These are phyloP conservation scores for Aselliscus stoliczkanus DNA, from an alignment of 2,797 vertebrate genomes.

Conservation along the genomic window DNA sequence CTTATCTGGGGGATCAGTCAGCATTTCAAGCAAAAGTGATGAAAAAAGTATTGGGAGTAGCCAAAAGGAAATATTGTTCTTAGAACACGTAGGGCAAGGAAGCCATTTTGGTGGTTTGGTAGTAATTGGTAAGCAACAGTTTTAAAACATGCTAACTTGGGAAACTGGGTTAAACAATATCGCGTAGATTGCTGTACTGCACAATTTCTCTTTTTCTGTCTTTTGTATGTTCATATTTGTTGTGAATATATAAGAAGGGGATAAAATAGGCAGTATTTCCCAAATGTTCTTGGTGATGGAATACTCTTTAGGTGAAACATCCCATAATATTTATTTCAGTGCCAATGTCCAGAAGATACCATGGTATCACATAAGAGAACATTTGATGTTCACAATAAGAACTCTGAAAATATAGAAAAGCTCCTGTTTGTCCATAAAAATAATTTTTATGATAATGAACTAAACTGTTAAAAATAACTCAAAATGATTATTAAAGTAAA, in stretches of 20 bases:
- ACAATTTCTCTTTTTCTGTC: not conserved
- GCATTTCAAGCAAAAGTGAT: not conserved
- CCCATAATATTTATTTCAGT: not conserved
- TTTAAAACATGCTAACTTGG: not conserved
- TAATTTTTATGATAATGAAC: not conserved
- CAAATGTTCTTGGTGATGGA: not conserved
- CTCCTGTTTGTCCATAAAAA: conserved; percentile 3
- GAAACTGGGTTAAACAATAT: not conserved
- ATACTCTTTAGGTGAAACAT: conserved; percentile 1
- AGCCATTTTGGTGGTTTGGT: not conserved
- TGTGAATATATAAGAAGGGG: not conserved
- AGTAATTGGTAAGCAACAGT: not conserved
- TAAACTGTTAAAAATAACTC: not conserved
- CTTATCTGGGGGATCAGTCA: not conserved
- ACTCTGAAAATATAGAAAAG: not conserved
- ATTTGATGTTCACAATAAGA: not conserved
- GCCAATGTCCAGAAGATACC: not conserved
- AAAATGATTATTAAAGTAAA: not conserved
- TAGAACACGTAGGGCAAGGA: not conserved
- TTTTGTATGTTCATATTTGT: not conserved
- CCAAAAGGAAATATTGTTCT: not conserved
- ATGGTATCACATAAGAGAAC: conserved; percentile 4
- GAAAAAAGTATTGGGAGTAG: not conserved
- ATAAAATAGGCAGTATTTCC: not conserved
- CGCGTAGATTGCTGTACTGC: not conserved